Conservation (phyloP, 2,888 invertebrate species). For the Sepioteuthis lessoniana region DNA sequence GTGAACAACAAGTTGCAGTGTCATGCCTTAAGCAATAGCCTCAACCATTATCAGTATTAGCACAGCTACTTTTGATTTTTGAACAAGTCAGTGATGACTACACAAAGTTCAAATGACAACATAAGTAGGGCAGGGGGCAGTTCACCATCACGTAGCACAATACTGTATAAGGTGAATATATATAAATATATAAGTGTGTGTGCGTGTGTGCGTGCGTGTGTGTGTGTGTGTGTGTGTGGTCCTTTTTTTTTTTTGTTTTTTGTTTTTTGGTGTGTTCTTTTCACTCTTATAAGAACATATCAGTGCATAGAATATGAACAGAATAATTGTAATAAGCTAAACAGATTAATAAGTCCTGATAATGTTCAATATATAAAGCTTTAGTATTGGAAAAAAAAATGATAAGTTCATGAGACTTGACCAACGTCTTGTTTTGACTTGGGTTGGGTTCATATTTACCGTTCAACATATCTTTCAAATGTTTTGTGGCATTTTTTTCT, state of each 20-base stretch:
- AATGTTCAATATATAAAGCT: background rate
- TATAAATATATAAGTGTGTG: background rate
- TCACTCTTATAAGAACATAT: background rate
- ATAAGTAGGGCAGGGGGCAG: background rate
- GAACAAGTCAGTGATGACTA: background rate
- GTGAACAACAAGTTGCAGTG: background rate
- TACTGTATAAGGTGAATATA: background rate
- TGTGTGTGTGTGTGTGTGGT: background rate
- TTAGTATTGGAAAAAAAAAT: background rate
- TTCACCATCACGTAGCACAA: background rate
- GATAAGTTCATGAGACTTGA: slow-evolving; percentile 3
- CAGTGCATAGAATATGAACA: background rate
- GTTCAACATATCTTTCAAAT: background rate
- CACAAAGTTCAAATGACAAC: background rate
- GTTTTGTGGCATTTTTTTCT: background rate
- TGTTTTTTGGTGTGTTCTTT: background rate
- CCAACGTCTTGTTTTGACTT: background rate
- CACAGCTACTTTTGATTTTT: background rate
- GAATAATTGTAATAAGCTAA: background rate
- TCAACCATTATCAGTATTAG: background rate
- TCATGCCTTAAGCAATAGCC: background rate
- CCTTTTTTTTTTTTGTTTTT: no score
- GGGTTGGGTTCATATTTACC: slow-evolving; percentile 33
- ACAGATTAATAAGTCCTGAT: background rate
- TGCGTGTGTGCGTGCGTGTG: background rate